Evolutionary conservation across 64 coral and sea anemone species (phyloP).

Genomic region (Montipora foliosa): DNA sequence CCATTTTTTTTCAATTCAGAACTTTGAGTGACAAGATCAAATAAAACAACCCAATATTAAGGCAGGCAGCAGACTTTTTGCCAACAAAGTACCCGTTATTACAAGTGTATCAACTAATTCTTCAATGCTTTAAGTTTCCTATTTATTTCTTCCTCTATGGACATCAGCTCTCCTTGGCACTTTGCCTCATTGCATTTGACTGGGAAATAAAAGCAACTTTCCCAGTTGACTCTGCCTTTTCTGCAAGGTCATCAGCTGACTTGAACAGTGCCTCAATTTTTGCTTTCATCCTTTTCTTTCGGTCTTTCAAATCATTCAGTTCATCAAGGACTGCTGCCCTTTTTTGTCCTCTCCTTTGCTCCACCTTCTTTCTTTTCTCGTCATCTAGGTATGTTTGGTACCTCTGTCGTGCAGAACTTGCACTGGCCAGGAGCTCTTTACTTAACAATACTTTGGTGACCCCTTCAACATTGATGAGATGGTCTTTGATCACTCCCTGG

Average conservation of each 20-base stretch:
- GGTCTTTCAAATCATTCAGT: too few relatives aligned
- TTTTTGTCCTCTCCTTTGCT: too few relatives aligned
- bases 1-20: too few relatives aligned
- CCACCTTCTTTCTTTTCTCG: conserved; percentile 21
- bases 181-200: not conserved
- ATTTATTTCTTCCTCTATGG: not conserved
- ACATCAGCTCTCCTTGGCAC: not conserved
- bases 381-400: conserved; percentile 46
- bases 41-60: too few relatives aligned
- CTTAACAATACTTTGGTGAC: conserved; percentile 23
- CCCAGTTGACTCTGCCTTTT: not conserved
- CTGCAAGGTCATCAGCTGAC: not conserved
- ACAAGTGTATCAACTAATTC: not conserved
- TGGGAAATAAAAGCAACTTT: not conserved
- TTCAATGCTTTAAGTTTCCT: not conserved
- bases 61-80: too few relatives aligned
- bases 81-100: too few relatives aligned
- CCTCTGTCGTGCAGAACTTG: conserved; percentile 31
- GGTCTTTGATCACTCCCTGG: conserved; percentile 63
- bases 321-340: too few relatives aligned
- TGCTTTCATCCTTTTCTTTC: not conserved
- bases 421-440: conserved; percentile 37
- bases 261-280: not conserved
- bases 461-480: conserved; percentile 60
- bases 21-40: too few relatives aligned